Conservation (phyloP, 2,888 invertebrate genomes). For the Cristatella mucedo region DNA sequence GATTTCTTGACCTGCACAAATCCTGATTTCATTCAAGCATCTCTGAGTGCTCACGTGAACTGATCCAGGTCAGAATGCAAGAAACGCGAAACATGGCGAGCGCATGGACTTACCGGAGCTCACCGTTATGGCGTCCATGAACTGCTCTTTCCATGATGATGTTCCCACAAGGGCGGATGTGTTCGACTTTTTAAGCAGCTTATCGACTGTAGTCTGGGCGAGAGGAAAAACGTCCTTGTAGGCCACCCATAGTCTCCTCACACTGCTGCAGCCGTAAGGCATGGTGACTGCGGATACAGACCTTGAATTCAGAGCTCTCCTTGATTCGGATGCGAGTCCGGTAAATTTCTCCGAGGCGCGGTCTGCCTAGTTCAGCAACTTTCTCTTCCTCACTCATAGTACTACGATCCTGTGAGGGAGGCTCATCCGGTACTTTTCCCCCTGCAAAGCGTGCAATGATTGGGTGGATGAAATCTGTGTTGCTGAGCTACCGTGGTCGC, state of each 20-base stretch:
- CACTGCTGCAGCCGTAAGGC: neutral
- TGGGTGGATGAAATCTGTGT: no score
- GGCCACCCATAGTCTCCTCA: no score
- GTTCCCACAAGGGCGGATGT: slow-evolving; percentile 68
- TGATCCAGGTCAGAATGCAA: neutral
- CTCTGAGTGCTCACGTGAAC: slow-evolving; percentile 6
- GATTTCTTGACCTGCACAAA: no score
- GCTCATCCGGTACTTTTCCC: no score
- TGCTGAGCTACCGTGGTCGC: no score
- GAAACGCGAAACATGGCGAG: neutral
- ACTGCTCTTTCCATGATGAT: slow-evolving; percentile 98
- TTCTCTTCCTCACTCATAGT: slow-evolving; percentile 29
- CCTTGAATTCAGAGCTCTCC: slow-evolving; percentile 98
- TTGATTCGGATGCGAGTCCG: slow-evolving; percentile 76
- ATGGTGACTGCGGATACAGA: no score
- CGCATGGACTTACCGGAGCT: slow-evolving; percentile 54
- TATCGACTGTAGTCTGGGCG: slow-evolving; percentile 94
- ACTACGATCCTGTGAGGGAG: slow-evolving; percentile 4
- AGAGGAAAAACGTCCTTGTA: slow-evolving; percentile 7
- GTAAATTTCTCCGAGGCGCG: slow-evolving; percentile 70
- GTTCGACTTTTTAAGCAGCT: slow-evolving; percentile 88
- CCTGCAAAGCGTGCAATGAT: no score
- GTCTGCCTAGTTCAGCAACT: slow-evolving; percentile 57
- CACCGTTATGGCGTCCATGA: slow-evolving; percentile 85
- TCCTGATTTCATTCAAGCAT: no score